These are phyloP conservation scores for Polypterus bichir DNA, from an alignment of 2,113 vertebrate genomes.

Conservation along the genomic window DNA sequence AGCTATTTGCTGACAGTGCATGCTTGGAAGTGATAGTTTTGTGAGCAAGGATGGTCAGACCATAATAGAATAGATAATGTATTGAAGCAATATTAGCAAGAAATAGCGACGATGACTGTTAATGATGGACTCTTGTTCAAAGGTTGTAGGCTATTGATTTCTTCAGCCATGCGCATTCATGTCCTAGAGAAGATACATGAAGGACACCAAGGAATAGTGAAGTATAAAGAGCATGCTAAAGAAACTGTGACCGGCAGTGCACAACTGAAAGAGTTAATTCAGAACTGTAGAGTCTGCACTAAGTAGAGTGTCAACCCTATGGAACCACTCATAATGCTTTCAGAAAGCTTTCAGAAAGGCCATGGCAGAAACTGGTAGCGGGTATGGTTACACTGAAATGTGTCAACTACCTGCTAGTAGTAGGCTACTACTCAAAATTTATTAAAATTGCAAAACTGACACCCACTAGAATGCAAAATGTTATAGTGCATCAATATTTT, in stretches of 20 bases:
- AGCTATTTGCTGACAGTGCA: not conserved
- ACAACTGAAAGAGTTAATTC: constrained; percentile 7
- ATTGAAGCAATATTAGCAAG: constrained; percentile 3
- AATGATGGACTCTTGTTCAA: constrained; percentile 9
- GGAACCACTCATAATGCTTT: constrained; percentile 5
- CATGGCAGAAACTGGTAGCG: constrained; percentile 13
- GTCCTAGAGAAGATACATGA: constrained; percentile 10
- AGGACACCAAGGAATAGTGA: constrained; percentile 11
- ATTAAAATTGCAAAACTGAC: constrained; percentile 12
- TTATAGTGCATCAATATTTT: constrained; percentile 11
- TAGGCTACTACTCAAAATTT: constrained; percentile 12
- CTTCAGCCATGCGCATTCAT: constrained; percentile 12
- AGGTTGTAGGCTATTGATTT: constrained; percentile 8
- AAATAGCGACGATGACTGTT: constrained; percentile 5
- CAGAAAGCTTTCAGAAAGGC: constrained; percentile 4
- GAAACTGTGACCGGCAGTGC: constrained; percentile 9
- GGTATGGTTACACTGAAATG: constrained; percentile 10
- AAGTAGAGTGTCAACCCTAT: constrained; percentile 7
- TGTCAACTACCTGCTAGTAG: constrained; percentile 9
- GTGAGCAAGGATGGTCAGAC: not conserved
- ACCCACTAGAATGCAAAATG: constrained; percentile 2
- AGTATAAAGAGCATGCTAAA: constrained; percentile 1
- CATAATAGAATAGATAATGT: not conserved
- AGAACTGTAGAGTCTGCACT: constrained; percentile 11
- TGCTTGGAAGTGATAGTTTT: not conserved